These are phyloP conservation scores for Trachurus trachurus DNA, from an alignment of 2,797 vertebrate genomes.

Conservation along the genomic window DNA sequence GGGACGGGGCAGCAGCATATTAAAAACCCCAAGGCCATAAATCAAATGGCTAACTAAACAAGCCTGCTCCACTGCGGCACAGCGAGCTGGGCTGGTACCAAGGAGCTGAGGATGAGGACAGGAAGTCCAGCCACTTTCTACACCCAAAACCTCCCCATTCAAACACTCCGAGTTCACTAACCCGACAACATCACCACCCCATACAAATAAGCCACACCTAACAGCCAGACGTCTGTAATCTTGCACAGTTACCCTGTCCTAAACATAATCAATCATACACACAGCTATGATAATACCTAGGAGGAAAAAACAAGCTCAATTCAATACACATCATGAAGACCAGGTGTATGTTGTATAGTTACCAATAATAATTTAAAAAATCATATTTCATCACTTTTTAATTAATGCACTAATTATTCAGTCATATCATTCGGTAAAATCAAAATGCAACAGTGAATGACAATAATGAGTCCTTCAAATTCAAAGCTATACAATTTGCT, in stretches of 20 bases:
- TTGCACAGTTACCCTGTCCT: constrained; percentile 2
- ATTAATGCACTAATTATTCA: neutral
- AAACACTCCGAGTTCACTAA: constrained; percentile 48
- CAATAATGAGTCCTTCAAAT: neutral
- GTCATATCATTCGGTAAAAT: neutral
- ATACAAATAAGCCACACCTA: constrained; percentile 35
- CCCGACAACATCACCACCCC: constrained; percentile 27
- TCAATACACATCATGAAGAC: neutral
- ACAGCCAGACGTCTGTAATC: neutral
- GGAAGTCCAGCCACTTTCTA: constrained; percentile 67
- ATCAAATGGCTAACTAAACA: constrained; percentile 79
- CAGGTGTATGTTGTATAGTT: neutral
- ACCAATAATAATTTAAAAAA: neutral
- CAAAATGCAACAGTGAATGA: neutral
- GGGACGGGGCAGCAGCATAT: constrained; percentile 67
- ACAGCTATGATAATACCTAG: neutral
- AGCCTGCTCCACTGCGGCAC: constrained; percentile 53
- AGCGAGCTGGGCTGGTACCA: constrained; percentile 62
- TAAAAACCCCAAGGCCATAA: constrained; percentile 78
- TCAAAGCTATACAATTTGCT: too few species aligned
- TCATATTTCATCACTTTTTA: neutral
- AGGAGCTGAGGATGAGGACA: constrained; percentile 66
- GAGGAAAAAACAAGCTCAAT: neutral
- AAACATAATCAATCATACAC: neutral
- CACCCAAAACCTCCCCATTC: constrained; percentile 60